phyloP scores from a whole-genome alignment of 2,797 vertebrate genomes.

The Leptatherina wallacei region DNA sequence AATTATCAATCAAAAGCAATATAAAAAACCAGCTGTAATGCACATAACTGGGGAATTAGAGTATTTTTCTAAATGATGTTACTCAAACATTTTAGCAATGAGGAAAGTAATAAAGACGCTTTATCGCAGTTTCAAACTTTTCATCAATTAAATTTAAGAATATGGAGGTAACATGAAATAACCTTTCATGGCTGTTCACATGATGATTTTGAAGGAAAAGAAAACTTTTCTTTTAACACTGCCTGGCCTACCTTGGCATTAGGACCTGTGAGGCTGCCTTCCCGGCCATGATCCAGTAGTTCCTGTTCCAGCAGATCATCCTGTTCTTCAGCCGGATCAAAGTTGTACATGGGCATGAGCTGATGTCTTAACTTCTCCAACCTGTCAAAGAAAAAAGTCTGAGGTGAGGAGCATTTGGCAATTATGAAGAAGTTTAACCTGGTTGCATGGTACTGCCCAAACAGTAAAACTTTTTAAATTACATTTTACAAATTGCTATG shows the following conservation, averaged over 20 bases:
- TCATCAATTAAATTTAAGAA: background rate
- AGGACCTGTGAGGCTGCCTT: conserved; percentile 85
- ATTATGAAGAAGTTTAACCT: background rate
- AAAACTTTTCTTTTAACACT: background rate
- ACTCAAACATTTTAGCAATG: background rate
- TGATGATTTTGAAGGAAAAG: too few relatives aligned
- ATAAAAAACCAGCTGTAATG: background rate
- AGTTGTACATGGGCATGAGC: conserved; percentile 99
- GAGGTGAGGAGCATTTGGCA: conserved; percentile 5
- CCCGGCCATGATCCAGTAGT: conserved; percentile 92
- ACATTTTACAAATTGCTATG: background rate
- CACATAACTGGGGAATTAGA: background rate
- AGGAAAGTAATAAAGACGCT: background rate
- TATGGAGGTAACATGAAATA: background rate
- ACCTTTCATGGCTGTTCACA: too few relatives aligned
- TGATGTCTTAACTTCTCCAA: conserved; percentile 97
- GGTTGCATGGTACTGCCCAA: background rate
- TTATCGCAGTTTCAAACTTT: background rate
- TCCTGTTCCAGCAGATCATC: conserved; percentile 98
- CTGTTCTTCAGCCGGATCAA: conserved; percentile 96
- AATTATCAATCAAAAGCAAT: background rate
- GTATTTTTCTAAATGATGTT: background rate
- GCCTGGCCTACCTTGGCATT: conserved; percentile 86
- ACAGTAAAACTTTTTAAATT: background rate
- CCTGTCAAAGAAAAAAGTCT: conserved; percentile 68